Base-by-base conservation (phyloP, 2,888 invertebrate species). In the Drosophila buzzatii region DNA sequence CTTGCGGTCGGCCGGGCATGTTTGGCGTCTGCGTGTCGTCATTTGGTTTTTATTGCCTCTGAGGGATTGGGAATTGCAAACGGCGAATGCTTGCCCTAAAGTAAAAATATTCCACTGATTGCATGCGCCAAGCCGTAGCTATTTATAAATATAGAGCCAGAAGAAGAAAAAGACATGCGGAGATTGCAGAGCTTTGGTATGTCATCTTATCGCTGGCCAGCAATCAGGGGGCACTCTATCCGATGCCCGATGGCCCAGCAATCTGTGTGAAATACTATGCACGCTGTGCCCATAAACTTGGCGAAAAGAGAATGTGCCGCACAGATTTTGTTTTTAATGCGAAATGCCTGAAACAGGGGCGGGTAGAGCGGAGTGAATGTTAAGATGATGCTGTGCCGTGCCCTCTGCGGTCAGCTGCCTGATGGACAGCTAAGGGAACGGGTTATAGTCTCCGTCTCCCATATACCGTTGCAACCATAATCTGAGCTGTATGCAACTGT, bases 361-460 rank as follows among this genome's bases (percentile, higher is more conserved):
- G 52, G 69, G 33, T 18, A 49, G 73, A 33, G 18, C 44, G 27
- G 41, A 51, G 56, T 68, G 64, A 73, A 60, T 47, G 66, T 56
- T 74, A 35, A 68, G 56, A 74, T 69, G 79, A 61, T 70, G 81
- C 42, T 70, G 69, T 42, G 82, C 80, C 83, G 88, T 89, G 82
- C 85, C 85, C 82, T 87, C 85, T 86, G 85, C 82, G 90, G 85
- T 85, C 84, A 87, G 85, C 89, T 85, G 89, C 74, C 87, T 86
- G 89, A 86, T 84, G 85, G 85, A 87, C 85, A 80, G 74, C 71
- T 79, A 74, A 70, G 53, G 77, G 67, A 89, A 89, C 85, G 77
- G 90, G 83, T 88, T 88, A 80, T 42, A 67, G 60, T 42, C 33
- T 3, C 31, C 33, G 57, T 45, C 31, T 10, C 6, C 42, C 44